Evolutionary conservation across 1,140 invertebrate species (phyloP).

Genomic region (Pogonognathellus flavescens): DNA sequence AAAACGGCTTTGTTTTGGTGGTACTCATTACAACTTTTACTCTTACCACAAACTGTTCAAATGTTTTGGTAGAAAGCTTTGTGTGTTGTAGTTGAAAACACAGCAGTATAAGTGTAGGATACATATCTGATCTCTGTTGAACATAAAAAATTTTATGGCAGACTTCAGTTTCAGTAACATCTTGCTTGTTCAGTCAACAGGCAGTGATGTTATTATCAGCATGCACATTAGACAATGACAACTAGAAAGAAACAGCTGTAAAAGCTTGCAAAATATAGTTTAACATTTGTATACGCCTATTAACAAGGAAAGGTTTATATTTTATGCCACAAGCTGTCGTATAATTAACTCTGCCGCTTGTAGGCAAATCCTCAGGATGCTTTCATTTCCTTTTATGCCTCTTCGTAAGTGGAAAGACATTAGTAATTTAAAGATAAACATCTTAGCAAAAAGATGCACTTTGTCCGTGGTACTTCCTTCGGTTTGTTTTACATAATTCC

Average conservation of each 20-base stretch:
- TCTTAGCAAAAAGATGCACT: background rate
- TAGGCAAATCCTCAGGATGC: constrained; percentile 21
- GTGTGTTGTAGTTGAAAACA: too few relatives aligned
- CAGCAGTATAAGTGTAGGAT: too few relatives aligned
- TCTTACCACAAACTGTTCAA: too few relatives aligned
- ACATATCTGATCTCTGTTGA: too few relatives aligned
- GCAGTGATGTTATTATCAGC: too few relatives aligned
- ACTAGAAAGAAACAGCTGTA: background rate
- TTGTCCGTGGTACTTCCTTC: background rate
- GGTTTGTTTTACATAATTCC: background rate
- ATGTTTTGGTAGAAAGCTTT: too few relatives aligned
- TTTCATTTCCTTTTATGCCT: constrained; percentile 37
- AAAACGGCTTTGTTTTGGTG: too few relatives aligned
- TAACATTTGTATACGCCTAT: background rate
- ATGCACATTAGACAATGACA: background rate
- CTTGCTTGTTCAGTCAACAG: too few relatives aligned
- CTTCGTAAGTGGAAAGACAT: constrained; percentile 40
- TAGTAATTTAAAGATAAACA: constrained; percentile 51
- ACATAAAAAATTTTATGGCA: background rate
- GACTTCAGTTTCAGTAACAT: background rate
- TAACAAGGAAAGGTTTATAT: background rate
- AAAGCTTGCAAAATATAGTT: background rate
- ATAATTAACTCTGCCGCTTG: constrained; percentile 9
- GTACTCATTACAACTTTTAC: too few relatives aligned
- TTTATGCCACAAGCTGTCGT: background rate